Evolutionary conservation across 2,888 invertebrate genomes (phyloP), one percentile per base, ranked within the genome.

Genomic region (Ganaspis brasiliensis): DNA sequence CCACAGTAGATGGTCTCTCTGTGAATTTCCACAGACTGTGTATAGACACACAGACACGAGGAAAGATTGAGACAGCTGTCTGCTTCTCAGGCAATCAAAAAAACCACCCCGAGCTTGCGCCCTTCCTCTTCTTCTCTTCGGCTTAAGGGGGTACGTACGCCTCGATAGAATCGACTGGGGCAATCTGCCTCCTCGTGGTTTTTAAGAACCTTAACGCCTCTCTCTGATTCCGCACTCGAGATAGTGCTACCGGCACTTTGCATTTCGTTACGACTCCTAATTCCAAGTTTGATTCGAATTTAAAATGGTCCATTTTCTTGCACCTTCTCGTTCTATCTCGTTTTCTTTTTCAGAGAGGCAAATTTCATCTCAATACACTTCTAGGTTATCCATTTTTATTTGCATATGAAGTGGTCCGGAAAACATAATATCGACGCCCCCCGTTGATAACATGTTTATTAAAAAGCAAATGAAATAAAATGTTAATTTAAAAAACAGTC

Each of bases 1-100:
- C 87, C 85, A 84, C 83, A 84, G 80, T 81, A 74, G 82, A 77
- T 78, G 81, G 78, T 31, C 63, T 57, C 12, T 75, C 75, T 74
- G 72, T 67, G 61, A 56, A 57, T 81, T 73, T 80, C 71, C 80
- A 80, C 76, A n/a, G n/a, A n/a, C n/a, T n/a, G n/a, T n/a, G 31
- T 59, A 59, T 14, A 59, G 59, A 8, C 14, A 67, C 45, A 67
- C 12, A 37, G 21, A 40, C 19, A 63, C 2, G 6, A 12, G 37
- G 83, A 87, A 86, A 88, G 87, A 90, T 89, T 86, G 87, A 86
- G 89, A 89, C 91, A 91, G 91, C 90, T 91, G 91, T 84, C 87
- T 81, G 80, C 86, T 90, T 91, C 90, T 83, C 90, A 89, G 86
- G 90, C 90, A 91, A 91, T 91, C 90, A 89, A 90, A 91, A 91